Evolutionary conservation across 2,113 vertebrate species (phyloP).

Genomic region (Peromyscus californicus): DNA sequence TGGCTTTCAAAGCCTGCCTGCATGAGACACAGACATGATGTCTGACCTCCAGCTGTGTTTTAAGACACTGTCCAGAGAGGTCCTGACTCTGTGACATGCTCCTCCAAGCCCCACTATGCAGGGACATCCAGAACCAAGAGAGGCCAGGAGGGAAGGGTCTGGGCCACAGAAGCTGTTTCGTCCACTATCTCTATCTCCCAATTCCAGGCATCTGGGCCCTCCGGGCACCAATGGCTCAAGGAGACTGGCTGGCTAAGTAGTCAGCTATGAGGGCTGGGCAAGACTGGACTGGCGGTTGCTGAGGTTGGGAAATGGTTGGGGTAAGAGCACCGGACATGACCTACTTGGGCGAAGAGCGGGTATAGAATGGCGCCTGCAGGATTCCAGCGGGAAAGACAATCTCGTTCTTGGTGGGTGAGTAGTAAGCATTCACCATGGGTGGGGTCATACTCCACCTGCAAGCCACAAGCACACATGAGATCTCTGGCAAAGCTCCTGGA

Average conservation of each 20-base stretch:
- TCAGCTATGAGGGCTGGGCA: not conserved
- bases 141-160: not conserved
- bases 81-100: not conserved
- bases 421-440: constrained; percentile 97
- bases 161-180: not conserved
- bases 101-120: not conserved
- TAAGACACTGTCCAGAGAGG: too few relatives aligned
- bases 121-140: not conserved
- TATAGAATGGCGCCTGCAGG: constrained; percentile 97
- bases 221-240: not conserved
- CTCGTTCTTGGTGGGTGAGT: constrained; percentile 98
- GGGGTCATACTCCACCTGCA: constrained; percentile 99
- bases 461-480: accelerated
- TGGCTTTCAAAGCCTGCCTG: not conserved
- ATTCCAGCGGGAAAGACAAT: constrained; percentile 98
- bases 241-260: accelerated
- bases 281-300: not conserved
- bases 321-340: not conserved
- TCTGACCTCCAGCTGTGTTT: not conserved
- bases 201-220: not conserved
- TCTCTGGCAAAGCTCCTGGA: accelerated
- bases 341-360: constrained; percentile 94
- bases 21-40: not conserved
- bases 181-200: not conserved
- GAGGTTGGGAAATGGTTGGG: not conserved